Conservation (phyloP, 2,797 vertebrate species). For the Gadopsis marmoratus region DNA sequence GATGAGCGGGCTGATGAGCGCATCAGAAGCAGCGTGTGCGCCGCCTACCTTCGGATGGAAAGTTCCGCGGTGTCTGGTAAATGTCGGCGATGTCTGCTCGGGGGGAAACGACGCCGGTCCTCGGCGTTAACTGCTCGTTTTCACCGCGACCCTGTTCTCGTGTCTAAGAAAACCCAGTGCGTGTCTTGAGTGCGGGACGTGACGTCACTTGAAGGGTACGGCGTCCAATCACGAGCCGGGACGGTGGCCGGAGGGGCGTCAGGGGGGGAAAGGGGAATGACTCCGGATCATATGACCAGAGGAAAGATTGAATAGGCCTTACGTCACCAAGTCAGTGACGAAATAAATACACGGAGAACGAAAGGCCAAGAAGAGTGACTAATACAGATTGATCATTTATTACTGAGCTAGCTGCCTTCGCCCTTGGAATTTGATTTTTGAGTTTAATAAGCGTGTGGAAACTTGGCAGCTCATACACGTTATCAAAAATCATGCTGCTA, state of each 20-base stretch:
- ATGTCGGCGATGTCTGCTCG: background rate
- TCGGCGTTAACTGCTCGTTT: background rate
- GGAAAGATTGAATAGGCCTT: conserved; percentile 38
- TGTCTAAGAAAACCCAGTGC: conserved; percentile 25
- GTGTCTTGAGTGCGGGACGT: conserved; percentile 44
- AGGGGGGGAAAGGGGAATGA: conserved; percentile 21
- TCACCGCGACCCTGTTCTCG: conserved; percentile 50
- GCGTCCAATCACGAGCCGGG: conserved; percentile 52
- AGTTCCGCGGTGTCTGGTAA: background rate
- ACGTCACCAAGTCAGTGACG: conserved; percentile 7
- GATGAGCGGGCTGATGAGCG: conserved; percentile 29
- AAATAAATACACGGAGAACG: background rate
- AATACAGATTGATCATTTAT: conserved; percentile 41
- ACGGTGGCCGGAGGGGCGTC: background rate
- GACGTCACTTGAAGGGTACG: conserved; percentile 59
- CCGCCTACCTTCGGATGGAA: conserved; percentile 60
- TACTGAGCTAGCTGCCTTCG: background rate
- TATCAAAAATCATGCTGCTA: background rate
- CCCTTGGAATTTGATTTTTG: background rate
- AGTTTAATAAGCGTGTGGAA: background rate
- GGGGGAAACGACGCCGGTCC: background rate
- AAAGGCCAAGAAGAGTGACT: background rate
- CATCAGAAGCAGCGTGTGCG: background rate
- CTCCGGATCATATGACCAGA: conserved; percentile 61
- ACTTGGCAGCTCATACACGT: background rate